Conservation (phyloP, 1,140 invertebrate genomes). For the Lamellibrachia luymesi region DNA sequence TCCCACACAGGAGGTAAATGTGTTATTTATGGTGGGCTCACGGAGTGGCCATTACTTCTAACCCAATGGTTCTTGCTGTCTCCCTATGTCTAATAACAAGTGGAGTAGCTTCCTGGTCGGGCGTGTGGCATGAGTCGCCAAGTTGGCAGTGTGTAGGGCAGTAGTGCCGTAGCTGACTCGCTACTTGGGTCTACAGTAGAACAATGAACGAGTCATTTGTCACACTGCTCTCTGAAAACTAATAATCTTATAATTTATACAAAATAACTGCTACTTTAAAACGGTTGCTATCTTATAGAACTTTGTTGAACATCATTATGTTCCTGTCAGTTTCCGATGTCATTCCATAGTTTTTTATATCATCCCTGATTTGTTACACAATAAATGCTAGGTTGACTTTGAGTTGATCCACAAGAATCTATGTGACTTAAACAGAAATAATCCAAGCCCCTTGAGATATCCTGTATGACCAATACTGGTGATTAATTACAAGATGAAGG, state of each 20-base stretch:
- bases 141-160: too few species aligned
- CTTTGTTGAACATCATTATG: neutral
- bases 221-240: neutral
- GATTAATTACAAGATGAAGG: neutral
- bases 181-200: too few species aligned
- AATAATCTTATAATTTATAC: neutral
- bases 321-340: neutral
- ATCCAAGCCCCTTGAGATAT: neutral
- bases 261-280: neutral
- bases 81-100: too few species aligned
- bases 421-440: neutral
- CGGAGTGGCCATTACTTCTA: too few species aligned
- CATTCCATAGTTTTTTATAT: neutral
- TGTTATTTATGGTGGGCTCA: too few species aligned
- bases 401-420: neutral
- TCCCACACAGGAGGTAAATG: too few species aligned
- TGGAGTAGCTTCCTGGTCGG: too few species aligned
- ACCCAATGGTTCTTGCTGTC: too few species aligned
- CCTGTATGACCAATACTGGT: neutral
- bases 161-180: too few species aligned
- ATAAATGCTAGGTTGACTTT: neutral
- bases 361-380: neutral
- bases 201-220: neutral
- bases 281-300: neutral
- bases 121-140: too few species aligned